Evolutionary conservation across 2,797 vertebrate genomes (phyloP).

Genomic region (Poliocrania exsul): DNA sequence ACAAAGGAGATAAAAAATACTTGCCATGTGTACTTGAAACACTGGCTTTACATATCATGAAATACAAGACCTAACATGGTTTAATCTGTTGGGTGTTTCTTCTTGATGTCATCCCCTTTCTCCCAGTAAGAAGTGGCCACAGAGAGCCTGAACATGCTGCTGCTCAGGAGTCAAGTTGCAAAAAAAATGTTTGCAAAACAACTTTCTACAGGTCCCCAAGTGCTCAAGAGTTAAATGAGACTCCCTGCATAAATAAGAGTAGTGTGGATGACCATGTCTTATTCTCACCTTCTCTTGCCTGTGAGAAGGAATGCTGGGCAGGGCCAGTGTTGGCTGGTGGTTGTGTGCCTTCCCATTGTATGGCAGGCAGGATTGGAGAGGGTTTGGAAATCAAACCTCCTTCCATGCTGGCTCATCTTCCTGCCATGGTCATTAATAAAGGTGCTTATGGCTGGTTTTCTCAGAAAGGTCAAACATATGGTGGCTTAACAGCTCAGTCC

Average conservation of each 20-base stretch:
- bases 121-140: background rate
- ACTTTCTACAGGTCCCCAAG: background rate
- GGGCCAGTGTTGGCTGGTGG: background rate
- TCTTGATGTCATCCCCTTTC: background rate
- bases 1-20: background rate
- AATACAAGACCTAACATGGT: background rate
- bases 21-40: background rate
- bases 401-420: background rate
- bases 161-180: background rate
- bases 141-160: background rate
- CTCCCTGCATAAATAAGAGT: background rate
- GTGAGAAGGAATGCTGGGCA: background rate
- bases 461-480: background rate
- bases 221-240: background rate
- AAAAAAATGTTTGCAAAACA: background rate
- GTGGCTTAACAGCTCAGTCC: background rate
- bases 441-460: background rate
- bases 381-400: background rate
- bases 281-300: background rate
- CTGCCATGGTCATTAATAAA: background rate
- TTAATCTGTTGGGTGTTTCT: background rate
- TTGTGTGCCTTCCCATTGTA: background rate
- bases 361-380: background rate
- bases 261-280: accelerated
- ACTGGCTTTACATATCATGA: background rate